Evolutionary conservation across 1,140 invertebrate genomes (phyloP).

Genomic region (Drosophila equinoxialis): DNA sequence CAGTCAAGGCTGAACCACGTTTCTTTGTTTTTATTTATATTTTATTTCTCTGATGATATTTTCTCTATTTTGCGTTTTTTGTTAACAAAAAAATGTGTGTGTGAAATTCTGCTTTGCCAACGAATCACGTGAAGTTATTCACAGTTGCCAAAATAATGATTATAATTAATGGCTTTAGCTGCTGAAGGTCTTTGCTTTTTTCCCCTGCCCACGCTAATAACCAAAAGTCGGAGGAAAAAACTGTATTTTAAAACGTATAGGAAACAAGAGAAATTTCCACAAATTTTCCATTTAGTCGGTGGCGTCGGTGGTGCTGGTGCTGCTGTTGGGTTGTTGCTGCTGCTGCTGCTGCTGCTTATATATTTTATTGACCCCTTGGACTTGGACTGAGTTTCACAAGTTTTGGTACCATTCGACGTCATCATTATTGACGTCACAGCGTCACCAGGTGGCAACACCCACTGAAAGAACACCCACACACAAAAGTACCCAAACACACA

Average conservation of each 20-base stretch:
- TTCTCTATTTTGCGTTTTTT: constrained; percentile 4
- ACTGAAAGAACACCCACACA: constrained; percentile 13
- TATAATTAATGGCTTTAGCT: constrained; percentile 69
- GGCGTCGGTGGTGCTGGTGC: constrained; percentile 19
- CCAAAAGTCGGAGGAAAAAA: not conserved
- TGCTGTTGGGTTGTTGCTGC: constrained; percentile 7
- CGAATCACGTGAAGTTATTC: constrained; percentile 69
- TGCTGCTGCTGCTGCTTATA: not conserved
- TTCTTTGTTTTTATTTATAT: not conserved
- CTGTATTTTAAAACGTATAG: not conserved
- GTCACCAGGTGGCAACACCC: constrained; percentile 17
- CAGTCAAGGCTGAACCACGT: constrained; percentile 5
- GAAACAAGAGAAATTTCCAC: constrained; percentile 33
- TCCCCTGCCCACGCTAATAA: constrained; percentile 4
- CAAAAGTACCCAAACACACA: not conserved
- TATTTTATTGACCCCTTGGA: constrained; percentile 56
- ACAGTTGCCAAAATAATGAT: constrained; percentile 58
- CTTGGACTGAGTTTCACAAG: constrained; percentile 32
- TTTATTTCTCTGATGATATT: not conserved
- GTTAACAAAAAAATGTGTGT: not conserved
- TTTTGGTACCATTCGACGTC: constrained; percentile 51
- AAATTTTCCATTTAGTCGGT: constrained; percentile 46
- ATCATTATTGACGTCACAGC: constrained; percentile 74
- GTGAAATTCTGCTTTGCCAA: constrained; percentile 1
- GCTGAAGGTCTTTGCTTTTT: constrained; percentile 26